Evolutionary conservation across 2,888 invertebrate genomes (phyloP), one percentile per base, ranked within the genome.

Genomic region (Sinohyriopsis cumingii): DNA sequence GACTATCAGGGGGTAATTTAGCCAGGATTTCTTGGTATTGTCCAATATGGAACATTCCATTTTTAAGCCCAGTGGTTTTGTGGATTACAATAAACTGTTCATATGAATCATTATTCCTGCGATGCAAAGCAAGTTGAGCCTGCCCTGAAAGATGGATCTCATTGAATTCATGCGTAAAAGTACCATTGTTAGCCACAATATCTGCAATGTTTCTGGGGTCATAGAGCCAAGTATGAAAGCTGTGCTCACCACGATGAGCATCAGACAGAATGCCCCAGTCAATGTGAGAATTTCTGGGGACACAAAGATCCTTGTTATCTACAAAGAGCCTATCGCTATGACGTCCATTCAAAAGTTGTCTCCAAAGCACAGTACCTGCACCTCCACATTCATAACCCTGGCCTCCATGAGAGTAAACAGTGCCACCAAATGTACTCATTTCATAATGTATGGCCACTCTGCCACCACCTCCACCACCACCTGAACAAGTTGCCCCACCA

Each of bases 391-490:
- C 85, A 67, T 76, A 75, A 15, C 78, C 79, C 4, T 63, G 64
- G 19, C 85, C 85, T 12, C 85, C 85, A 61, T 79, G 69, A 5
- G 82, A 69, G 20, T 64, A 63, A 12, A 78, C 72, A 9, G 67
- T 66, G 12, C 85, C 85, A 3, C 71, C 69, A 68, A 74, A 84
- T 45, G 45, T 45, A 20, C 69, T 59, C n/a, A 76, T 71, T 25
- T 63, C 65, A 67, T 74, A 82, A 77, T 81, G 71, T 59, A 84
- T 72, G 20, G 84, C 78, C 5, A 83, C 80, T 22, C 83, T 77
- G 19, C 85, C 85, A 24, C 83, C 85, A 20, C 79, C 81, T 24
- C 85, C 85, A 45, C 84, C 84, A n/a, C 85, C 85, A 65, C 85
- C 85, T 3, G 57, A 72, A 72, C 84, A 82, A 53, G 67, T 64